Percentiles rank a stretch among this genome's conserved stretches.
phyloP scores from a whole-genome alignment of 1,140 invertebrate genomes.

The Palaemon carinicauda region DNA sequence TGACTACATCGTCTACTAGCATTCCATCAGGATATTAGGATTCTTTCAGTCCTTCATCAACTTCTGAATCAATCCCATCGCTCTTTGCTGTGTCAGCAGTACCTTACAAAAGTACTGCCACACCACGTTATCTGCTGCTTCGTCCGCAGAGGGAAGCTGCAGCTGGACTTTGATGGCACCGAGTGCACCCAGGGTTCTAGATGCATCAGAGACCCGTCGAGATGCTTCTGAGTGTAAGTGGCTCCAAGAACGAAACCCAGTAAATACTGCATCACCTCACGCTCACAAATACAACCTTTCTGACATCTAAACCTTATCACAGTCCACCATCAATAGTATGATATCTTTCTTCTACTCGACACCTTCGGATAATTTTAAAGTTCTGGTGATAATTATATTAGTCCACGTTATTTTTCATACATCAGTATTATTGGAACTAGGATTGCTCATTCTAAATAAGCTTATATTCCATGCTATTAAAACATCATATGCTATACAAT shows the following conservation, averaged over 20 bases:
- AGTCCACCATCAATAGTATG: neutral
- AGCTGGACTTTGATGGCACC: neutral
- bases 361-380: neutral
- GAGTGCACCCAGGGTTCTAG: slow-evolving; percentile 6
- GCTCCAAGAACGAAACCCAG: slow-evolving; percentile 5
- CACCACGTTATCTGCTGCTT: slow-evolving; percentile 84
- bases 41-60: slow-evolving; percentile 88
- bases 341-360: neutral
- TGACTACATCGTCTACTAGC: slow-evolving; percentile 86
- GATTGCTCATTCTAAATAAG: too few species aligned
- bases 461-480: too few species aligned
- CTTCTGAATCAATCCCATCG: slow-evolving; percentile 91
- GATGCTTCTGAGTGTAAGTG: slow-evolving; percentile 4
- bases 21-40: slow-evolving; percentile 82
- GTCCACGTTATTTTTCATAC: too few species aligned
- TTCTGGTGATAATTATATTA: too few species aligned
- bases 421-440: too few species aligned
- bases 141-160: neutral
- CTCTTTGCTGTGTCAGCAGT: slow-evolving; percentile 89
- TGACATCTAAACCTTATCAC: too few species aligned
- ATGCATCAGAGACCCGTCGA: slow-evolving; percentile 7
- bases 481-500: too few species aligned
- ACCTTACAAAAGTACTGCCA: slow-evolving; percentile 93
- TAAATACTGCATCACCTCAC: neutral
- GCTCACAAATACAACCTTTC: slow-evolving; percentile 17